Evolutionary conservation across 2,888 invertebrate genomes (phyloP).

Genomic region (Clistopyga incitator): DNA sequence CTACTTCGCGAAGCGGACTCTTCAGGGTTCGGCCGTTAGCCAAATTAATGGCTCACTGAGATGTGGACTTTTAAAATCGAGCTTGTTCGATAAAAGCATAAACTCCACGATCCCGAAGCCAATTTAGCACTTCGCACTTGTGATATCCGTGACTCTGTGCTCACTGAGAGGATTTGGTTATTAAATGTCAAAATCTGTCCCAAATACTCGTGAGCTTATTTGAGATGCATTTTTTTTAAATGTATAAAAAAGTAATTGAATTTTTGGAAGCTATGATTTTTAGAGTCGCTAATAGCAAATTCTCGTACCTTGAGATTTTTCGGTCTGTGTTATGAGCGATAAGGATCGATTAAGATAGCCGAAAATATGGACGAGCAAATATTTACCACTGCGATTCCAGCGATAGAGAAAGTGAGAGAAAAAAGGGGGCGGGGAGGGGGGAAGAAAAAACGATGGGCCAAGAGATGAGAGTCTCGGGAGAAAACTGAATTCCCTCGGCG

Average conservation of each 20-base stretch:
- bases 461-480: slow-evolving; percentile 29
- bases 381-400: slow-evolving; percentile 28
- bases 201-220: too few relatives aligned
- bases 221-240: too few relatives aligned
- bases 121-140: neutral
- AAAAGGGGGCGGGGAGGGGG: too few relatives aligned
- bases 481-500: slow-evolving; percentile 59
- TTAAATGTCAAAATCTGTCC: too few relatives aligned
- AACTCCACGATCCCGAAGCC: neutral
- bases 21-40: neutral
- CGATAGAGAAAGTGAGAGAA: slow-evolving; percentile 29
- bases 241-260: too few relatives aligned
- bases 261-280: too few relatives aligned
- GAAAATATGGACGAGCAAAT: slow-evolving; percentile 32
- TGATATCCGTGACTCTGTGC: too few relatives aligned
- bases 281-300: neutral
- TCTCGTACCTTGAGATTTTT: neutral
- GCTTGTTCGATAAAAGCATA: neutral
- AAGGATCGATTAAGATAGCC: slow-evolving; percentile 35
- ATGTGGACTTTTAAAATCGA: neutral
- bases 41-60: neutral
- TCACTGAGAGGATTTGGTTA: too few relatives aligned
- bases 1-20: slow-evolving; percentile 9
- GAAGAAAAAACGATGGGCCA: slow-evolving; percentile 2
- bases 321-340: neutral